Conservation (phyloP, 2,113 vertebrate species). For the Coreoperca whiteheadi region DNA sequence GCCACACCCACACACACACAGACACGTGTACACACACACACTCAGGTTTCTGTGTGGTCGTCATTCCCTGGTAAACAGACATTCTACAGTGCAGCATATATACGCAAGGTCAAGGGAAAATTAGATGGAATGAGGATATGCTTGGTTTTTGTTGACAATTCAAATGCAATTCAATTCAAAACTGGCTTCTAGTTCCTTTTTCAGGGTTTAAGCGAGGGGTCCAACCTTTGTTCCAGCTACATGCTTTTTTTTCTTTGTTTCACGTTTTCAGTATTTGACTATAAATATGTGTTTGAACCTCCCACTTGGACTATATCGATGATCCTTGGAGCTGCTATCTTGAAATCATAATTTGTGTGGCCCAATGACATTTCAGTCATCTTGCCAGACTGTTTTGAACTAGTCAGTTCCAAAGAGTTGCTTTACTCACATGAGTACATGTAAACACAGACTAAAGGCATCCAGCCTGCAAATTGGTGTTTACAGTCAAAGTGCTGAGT, state of each 20-base stretch:
- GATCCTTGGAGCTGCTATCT: conserved; percentile 27
- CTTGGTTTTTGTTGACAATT: conserved; percentile 67
- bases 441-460: conserved; percentile 79
- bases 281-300: conserved; percentile 41
- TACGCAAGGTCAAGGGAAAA: conserved; percentile 74
- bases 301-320: not conserved
- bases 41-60: conserved; percentile 77
- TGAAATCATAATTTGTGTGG: conserved; percentile 60
- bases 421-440: conserved; percentile 73
- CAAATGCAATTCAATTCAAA: conserved; percentile 42
- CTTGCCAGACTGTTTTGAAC: conserved; percentile 59
- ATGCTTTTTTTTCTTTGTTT: conserved; percentile 45
- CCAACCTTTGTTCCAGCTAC: conserved; percentile 47
- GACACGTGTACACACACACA: conserved; percentile 10
- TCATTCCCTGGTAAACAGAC: conserved; percentile 66
- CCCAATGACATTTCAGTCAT: conserved; percentile 50
- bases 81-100: conserved; percentile 70
- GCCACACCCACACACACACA: conserved; percentile 25
- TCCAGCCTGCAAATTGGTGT: conserved; percentile 69
- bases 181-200: conserved; percentile 47
- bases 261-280: conserved; percentile 47
- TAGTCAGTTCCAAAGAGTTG: conserved; percentile 47
- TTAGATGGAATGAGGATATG: conserved; percentile 56
- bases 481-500: conserved; percentile 64
- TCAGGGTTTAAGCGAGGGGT: conserved; percentile 26